phyloP scores from a whole-genome alignment of 2,888 invertebrate species.

The Volucella bombylans region DNA sequence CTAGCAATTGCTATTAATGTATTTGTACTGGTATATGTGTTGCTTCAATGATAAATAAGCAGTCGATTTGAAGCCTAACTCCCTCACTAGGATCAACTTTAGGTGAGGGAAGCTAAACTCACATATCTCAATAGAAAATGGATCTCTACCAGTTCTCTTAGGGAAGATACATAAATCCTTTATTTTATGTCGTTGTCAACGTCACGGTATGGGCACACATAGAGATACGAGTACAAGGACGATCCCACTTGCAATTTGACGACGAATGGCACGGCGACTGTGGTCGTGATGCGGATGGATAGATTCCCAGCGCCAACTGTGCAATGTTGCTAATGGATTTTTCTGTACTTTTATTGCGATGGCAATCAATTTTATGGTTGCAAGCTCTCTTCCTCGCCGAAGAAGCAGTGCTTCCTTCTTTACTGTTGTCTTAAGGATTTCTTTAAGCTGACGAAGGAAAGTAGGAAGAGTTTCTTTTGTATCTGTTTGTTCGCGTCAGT shows the following conservation, averaged over 20 bases:
- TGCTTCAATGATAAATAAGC: constrained; percentile 70
- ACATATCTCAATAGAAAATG: constrained; percentile 18
- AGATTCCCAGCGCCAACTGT: constrained; percentile 72
- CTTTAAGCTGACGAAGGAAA: constrained; percentile 25
- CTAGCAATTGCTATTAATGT: constrained; percentile 57
- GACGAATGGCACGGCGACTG: constrained; percentile 1
- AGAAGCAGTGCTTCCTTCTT: constrained; percentile 41
- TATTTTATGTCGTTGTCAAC: constrained; percentile 73
- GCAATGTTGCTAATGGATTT: constrained; percentile 74
- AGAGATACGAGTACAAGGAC: neutral
- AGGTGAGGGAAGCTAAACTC: constrained; percentile 21
- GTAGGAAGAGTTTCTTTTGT: constrained; percentile 12
- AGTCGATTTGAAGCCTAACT: constrained; percentile 68
- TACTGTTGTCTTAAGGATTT: constrained; percentile 57
- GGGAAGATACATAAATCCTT: constrained; percentile 57
- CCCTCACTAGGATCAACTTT: constrained; percentile 13
- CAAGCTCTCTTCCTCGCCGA: constrained; percentile 64
- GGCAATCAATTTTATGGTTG: constrained; percentile 75
- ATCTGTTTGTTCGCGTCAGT: constrained; percentile 6
- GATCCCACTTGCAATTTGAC: constrained; percentile 65
- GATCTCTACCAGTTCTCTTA: constrained; percentile 42
- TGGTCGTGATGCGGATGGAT: constrained; percentile 35
- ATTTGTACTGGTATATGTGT: neutral
- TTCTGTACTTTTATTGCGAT: constrained; percentile 74
- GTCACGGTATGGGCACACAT: constrained; percentile 69